Conservation (phyloP, 92 coral and sea anemone species). For the Porites divaricata region DNA sequence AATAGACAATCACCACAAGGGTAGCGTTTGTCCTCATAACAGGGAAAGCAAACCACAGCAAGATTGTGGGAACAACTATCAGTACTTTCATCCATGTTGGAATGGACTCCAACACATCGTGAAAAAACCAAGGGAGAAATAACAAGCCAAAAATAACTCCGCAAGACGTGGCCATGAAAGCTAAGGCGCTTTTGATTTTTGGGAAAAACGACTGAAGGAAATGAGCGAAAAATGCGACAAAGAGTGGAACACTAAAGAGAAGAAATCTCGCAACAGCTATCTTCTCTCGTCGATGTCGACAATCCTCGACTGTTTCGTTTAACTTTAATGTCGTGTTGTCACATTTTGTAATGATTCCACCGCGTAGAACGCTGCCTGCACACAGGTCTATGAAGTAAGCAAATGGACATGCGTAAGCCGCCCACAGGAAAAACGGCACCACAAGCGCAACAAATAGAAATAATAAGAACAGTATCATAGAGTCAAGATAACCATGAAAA, state of each 20-base stretch:
- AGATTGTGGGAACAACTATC: constrained; percentile 37
- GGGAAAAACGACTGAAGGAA: constrained; percentile 8
- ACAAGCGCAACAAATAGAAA: constrained; percentile 31
- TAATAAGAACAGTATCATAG: constrained; percentile 18
- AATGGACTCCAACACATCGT: constrained; percentile 58
- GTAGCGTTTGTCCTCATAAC: constrained; percentile 73
- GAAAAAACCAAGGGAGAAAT: constrained; percentile 78
- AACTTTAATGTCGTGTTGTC: not conserved
- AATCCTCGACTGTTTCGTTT: constrained; percentile 16
- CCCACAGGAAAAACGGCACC: constrained; percentile 34
- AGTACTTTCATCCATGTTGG: constrained; percentile 44
- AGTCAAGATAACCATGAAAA: constrained; percentile 45
- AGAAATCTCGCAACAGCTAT: constrained; percentile 1
- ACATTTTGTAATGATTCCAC: constrained; percentile 42
- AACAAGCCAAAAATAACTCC: constrained; percentile 47
- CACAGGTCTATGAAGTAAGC: constrained; percentile 55
- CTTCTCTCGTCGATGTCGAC: not conserved
- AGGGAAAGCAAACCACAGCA: constrained; percentile 75
- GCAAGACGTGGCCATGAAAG: constrained; percentile 32
- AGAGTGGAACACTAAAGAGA: constrained; percentile 2
- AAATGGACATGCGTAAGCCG: constrained; percentile 46
- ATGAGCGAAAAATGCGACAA: constrained; percentile 8
- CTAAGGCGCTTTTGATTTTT: not conserved
- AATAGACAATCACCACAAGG: constrained; percentile 63
- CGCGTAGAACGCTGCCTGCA: constrained; percentile 57